Evolutionary conservation across 2,113 vertebrate genomes (phyloP), one percentile per base, ranked within the genome.

Genomic region (Petromus typicus): DNA sequence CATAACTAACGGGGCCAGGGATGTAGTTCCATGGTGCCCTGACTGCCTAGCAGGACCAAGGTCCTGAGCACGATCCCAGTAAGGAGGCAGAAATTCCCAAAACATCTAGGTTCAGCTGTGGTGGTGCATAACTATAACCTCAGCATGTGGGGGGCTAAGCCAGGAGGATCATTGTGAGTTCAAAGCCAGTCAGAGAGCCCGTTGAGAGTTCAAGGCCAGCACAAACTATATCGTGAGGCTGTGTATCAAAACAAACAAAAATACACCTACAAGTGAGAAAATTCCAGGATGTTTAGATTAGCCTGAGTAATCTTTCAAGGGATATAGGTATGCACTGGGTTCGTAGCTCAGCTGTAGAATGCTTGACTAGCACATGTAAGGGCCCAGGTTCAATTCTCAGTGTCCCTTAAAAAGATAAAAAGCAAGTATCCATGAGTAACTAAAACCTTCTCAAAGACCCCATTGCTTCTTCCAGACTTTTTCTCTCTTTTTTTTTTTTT

Each of bases 261-360:
- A 88, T 40, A 86, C 4, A 91, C 69, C 8, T 40, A 90, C 27
- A 22, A 37, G 25, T 63, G 37, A 91, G 56, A 93, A 92, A 85
- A 95, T 83, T 76, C 43, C 51, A 94, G 73, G 27, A 66, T n/a
- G 1, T 80, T 90, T 95, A 88, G 43, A 32, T 86, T 84, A 92
- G 37, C 23, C 89, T 88, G 27, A 71, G 37, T 86, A 86, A 25
- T 16, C 63, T 92, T 96, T 86, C 63, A 76, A 51, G 82, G 91
- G 73, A 56, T 66, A 40, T 14, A 76, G 12, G 2, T 93, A 37
- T 7, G 7, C 91, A 9, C 27, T 86, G n/a, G 12, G 45, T 25
- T 8, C 40, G 12, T 27, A 56, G 17, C 32, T 93, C 32, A 71
- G 32, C 86, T 23, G 27, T 40, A 40, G 12, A 81, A 14, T n/a